Conservation (phyloP, 1,140 invertebrate genomes). For the Tetragnatha versicolor region DNA sequence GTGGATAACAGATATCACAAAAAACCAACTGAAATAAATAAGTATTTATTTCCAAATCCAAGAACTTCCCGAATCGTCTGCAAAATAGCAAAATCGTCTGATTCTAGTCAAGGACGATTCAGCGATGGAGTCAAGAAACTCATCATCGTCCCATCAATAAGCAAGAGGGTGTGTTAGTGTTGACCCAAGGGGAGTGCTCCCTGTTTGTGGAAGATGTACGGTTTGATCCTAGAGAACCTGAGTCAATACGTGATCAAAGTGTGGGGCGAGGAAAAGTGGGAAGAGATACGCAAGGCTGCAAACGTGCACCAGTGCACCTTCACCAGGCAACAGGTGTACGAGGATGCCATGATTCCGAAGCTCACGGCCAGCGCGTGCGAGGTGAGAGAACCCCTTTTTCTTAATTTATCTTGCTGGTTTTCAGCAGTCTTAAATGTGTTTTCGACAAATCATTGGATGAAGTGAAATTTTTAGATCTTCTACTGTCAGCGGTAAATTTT, state of each 20-base stretch:
- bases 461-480: too few species aligned
- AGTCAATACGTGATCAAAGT: slow-evolving; percentile 86
- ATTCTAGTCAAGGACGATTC: too few species aligned
- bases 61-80: too few species aligned
- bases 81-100: too few species aligned
- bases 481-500: too few species aligned
- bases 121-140: slow-evolving; percentile 10
- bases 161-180: not conserved
- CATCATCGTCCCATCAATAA: not conserved
- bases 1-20: too few species aligned
- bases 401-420: too few species aligned
- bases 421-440: too few species aligned
- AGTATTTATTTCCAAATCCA: too few species aligned
- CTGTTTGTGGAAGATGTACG: slow-evolving; percentile 77
- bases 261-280: slow-evolving; percentile 93
- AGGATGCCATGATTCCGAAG: slow-evolving; percentile 84
- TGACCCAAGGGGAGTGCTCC: slow-evolving; percentile 8
- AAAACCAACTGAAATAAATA: too few species aligned
- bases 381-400: slow-evolving; percentile 68
- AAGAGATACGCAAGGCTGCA: slow-evolving; percentile 80
- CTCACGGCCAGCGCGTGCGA: slow-evolving; percentile 84
- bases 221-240: slow-evolving; percentile 90
- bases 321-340: slow-evolving; percentile 90
- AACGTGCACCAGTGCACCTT: slow-evolving; percentile 86
- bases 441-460: too few species aligned